Base-by-base conservation (phyloP, 2,113 vertebrate genomes). In the Percopsis transmontana region DNA sequence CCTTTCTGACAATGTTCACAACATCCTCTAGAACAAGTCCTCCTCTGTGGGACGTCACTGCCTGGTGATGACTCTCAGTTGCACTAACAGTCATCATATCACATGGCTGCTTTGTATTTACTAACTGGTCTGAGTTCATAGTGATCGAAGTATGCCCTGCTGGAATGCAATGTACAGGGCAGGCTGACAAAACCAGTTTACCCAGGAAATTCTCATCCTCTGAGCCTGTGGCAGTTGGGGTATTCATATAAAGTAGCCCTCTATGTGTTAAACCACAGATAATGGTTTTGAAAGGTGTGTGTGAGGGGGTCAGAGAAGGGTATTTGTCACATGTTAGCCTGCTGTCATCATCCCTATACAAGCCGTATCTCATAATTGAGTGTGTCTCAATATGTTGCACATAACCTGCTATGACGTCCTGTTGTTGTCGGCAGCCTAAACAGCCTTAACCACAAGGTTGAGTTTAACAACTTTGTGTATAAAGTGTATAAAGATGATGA, bases 161-260 rank as follows among this genome's bases (percentile, higher is more conserved):
- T 62, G 81, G 80, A 82, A 87, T 84, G 75, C 15, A 15, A 81
- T 73, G 48, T 48, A 76, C 76, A 50, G 80, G 83, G 63, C 68
- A 62, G 72, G 80, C 89, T 81, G 74, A 88, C 83, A 83, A 67
- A 91, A 92, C 91, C 87, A 82, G 91, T 91, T 90, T 47, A 56
- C 76, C 27, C 54, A 39, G 45, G 54, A 42, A 47, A 23, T 20
- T 64, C 18, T 79, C 39, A 33, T 53, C 12, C 45, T 55, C 18
- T 53, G 20, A 42, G 23, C 39, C 42, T 39, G 59, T 6, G 48
- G 68, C 58, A 72, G 64, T 72, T 41, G 54, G 16, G 38, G 48
- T 70, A 53, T 65, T 38, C 45, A 19, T 47, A 21, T 15, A 18
- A 52, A 60, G 24, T 44, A 44, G 48, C 48, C 19, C 48, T 19